Base-by-base conservation (phyloP, 2,113 vertebrate genomes). In the Hystrix cristata region DNA sequence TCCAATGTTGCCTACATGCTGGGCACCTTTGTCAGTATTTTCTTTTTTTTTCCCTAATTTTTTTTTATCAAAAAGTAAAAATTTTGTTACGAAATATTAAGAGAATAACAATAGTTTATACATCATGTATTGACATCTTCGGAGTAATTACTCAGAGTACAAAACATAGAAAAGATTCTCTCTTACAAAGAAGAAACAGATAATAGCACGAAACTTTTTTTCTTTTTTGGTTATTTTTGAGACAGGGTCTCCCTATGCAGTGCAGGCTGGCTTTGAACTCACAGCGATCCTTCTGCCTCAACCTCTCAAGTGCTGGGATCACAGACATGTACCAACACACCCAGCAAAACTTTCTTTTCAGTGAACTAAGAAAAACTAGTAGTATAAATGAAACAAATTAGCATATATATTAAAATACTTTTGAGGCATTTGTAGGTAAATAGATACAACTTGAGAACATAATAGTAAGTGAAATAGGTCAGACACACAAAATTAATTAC, bases 1-100 rank as follows among this genome's bases (percentile, higher is more conserved):
- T 53, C 19, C 1, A 9, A 12, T 48, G 53, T 3, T 51, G 15
- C 53, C 65, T 62, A 0, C 3, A 0, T 72, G 12, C 76, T 21
- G 6, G 38, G 38, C 0, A 1, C 48, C 74, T 78, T 46, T 43
- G 11, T 78, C 74, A 31, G 7, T 78, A 51, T 51, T 31, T 78
- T 78, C 46, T 78, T 78, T 78, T 27, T 78, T 72, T 72, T 62
- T 43, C 12, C 43, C 43, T 51, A 18, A 48, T 76, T 78, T 51
- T 78, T 76, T 67, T 74, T 74, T 12, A 74, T 27, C 43, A 74
- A 74, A 74, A 74, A 74, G 46, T 46, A 74, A 74, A 46, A 46
- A 74, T 25, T 46, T 74, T 23, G 3, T 74, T 46, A 46, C 38
- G 46, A 19, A 72, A 74, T 46, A 78, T 16, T 78, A 43, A 71